phyloP scores from a whole-genome alignment of 2,888 invertebrate species.

The Drosophila birchii region DNA sequence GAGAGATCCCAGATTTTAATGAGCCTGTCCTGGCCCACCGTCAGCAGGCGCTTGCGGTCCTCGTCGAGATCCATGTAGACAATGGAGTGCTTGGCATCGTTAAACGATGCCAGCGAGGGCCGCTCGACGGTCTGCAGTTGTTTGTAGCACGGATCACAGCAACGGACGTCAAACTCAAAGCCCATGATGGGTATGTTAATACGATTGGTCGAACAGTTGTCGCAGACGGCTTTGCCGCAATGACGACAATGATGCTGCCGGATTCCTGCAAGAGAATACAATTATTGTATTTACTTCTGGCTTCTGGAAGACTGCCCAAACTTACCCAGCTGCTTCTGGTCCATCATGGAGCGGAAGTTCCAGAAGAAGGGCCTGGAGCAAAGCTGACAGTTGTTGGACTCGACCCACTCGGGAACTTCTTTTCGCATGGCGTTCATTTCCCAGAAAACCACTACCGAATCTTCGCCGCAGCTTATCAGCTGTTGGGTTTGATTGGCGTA shows the following conservation, averaged over 20 bases:
- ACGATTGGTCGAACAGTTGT: conserved; percentile 94
- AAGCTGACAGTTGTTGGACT: conserved; percentile 96
- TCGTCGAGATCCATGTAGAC: conserved; percentile 95
- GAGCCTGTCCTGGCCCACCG: conserved; percentile 97
- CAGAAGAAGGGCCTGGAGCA: conserved; percentile 99
- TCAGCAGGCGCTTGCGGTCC: conserved; percentile 93
- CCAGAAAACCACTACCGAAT: conserved; percentile 96
- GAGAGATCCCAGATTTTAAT: conserved; percentile 97
- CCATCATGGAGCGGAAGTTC: conserved; percentile 99
- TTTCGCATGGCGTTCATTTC: conserved; percentile 95
- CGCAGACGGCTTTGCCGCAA: conserved; percentile 98
- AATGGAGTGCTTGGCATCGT: conserved; percentile 97
- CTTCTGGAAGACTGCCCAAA: neutral
- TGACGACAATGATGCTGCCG: conserved; percentile 96
- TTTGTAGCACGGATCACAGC: conserved; percentile 96
- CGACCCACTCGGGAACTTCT: conserved; percentile 98
- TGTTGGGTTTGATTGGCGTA: conserved; percentile 92
- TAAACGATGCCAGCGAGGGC: conserved; percentile 96
- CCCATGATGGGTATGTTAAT: conserved; percentile 98
- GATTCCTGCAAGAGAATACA: conserved; percentile 83
- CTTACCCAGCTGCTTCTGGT: conserved; percentile 92
- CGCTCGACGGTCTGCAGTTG: conserved; percentile 94
- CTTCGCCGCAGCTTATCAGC: conserved; percentile 95
- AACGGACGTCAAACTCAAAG: conserved; percentile 98
- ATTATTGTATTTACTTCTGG: neutral